These are phyloP conservation scores for Dufourea novaeangliae DNA, from an alignment of 1,140 invertebrate genomes.

Conservation along the genomic window DNA sequence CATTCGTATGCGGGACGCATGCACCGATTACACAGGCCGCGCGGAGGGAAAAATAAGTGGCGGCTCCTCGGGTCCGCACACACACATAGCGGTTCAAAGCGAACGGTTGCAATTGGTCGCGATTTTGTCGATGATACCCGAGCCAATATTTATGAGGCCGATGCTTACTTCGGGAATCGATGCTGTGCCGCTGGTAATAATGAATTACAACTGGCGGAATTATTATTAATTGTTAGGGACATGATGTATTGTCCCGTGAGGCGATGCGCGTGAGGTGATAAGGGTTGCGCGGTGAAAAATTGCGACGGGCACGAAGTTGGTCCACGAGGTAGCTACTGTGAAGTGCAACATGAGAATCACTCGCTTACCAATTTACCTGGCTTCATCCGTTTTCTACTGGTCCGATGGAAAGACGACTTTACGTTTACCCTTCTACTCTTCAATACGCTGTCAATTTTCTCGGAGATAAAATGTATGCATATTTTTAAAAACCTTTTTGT, in stretches of 20 bases:
- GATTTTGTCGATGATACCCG: constrained; percentile 50
- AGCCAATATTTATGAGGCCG: constrained; percentile 34
- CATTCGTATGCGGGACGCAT: constrained; percentile 44
- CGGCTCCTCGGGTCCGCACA: not conserved
- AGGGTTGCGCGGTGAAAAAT: not conserved
- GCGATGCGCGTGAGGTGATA: not conserved
- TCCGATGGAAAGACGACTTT: no score
- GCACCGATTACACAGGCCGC: constrained; percentile 46
- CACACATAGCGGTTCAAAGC: constrained; percentile 12
- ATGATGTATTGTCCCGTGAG: constrained; percentile 4
- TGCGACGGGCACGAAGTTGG: not conserved
- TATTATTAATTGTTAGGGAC: constrained; percentile 27
- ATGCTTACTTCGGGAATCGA: not conserved
- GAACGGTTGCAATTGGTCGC: constrained; percentile 58
- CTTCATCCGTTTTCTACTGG: not conserved
- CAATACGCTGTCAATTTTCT: not conserved
- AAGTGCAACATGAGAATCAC: not conserved
- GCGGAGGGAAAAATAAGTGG: constrained; percentile 36
- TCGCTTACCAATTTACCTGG: not conserved
- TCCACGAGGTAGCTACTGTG: not conserved
- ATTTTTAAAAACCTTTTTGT: no score
- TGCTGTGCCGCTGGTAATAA: constrained; percentile 21
- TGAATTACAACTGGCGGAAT: constrained; percentile 20
- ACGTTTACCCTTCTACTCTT: not conserved
- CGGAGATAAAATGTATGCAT: no score